Conservation (phyloP, 2,888 invertebrate species). For the Eupithecia centaureata region DNA sequence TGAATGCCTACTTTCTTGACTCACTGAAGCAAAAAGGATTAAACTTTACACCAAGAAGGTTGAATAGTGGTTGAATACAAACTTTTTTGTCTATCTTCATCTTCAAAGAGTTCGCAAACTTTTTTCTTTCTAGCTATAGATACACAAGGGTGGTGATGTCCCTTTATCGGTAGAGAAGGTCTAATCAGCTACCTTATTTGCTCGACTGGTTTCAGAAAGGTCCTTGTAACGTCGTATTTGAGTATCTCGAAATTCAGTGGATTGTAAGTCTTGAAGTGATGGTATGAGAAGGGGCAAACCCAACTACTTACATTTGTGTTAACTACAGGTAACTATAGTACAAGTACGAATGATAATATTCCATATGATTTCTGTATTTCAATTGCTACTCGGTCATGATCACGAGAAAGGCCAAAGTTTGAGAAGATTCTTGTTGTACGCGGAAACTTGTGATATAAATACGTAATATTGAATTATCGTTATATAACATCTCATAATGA, state of each 20-base stretch:
- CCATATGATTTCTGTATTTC: no score
- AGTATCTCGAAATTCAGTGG: conserved; percentile 25
- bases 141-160: conserved; percentile 37
- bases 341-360: not conserved
- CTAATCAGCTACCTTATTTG: conserved; percentile 41
- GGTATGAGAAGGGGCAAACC: not conserved
- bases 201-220: conserved; percentile 37
- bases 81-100: conserved; percentile 28
- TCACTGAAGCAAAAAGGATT: conserved; percentile 58
- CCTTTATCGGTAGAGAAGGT: conserved; percentile 38
- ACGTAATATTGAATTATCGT: no score
- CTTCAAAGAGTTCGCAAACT: conserved; percentile 16
- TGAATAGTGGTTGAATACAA: conserved; percentile 39
- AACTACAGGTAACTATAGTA: not conserved
- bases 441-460: no score
- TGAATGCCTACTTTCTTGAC: conserved; percentile 46
- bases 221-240: conserved; percentile 19
- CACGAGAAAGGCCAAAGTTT: not conserved
- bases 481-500: no score
- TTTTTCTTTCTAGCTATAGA: conserved; percentile 19
- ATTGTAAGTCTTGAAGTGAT: conserved; percentile 22
- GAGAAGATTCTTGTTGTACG: no score
- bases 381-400: not conserved
- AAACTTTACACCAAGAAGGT: conserved; percentile 57
- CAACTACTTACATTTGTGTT: not conserved